Evolutionary conservation across 2,888 invertebrate genomes (phyloP).

Genomic region (Caradrina clavipalpis): DNA sequence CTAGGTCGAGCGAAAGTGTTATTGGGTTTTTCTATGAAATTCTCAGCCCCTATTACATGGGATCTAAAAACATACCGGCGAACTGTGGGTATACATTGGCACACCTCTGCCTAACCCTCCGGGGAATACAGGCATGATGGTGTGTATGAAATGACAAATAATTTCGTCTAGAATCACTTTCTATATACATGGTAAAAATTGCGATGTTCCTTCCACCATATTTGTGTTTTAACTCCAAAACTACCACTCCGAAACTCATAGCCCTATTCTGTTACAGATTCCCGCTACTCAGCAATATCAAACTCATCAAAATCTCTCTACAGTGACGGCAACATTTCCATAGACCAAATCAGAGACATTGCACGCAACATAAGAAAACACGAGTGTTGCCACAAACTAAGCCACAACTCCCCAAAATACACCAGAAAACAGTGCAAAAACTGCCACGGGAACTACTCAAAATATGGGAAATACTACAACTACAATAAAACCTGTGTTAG

Average conservation of each 20-base stretch:
- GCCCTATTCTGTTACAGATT: slow-evolving; percentile 75
- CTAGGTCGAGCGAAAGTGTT: too few relatives aligned
- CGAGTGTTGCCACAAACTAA: slow-evolving; percentile 92
- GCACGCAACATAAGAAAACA: slow-evolving; percentile 95
- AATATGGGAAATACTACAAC: slow-evolving; percentile 88
- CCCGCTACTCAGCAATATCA: slow-evolving; percentile 84
- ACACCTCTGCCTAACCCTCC: too few relatives aligned
- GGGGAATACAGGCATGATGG: too few relatives aligned
- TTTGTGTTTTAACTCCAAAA: background rate
- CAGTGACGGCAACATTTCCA: slow-evolving; percentile 88
- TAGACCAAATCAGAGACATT: slow-evolving; percentile 94
- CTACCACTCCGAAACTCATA: slow-evolving; percentile 68
- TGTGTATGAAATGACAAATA: too few relatives aligned
- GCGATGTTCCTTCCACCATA: too few relatives aligned
- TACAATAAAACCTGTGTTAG: slow-evolving; percentile 85
- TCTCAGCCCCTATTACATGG: too few relatives aligned
- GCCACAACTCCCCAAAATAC: slow-evolving; percentile 87
- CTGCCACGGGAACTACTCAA: slow-evolving; percentile 82
- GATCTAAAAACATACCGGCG: too few relatives aligned
- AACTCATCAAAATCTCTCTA: slow-evolving; percentile 91
- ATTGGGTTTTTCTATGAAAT: too few relatives aligned
- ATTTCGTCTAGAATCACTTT: too few relatives aligned
- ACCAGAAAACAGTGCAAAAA: slow-evolving; percentile 88
- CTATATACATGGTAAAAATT: too few relatives aligned
- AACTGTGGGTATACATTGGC: too few relatives aligned